Percentiles rank a stretch among this genome's conserved stretches.
Conservation (phyloP, 2,888 invertebrate species). For the Agonum fuliginosum region DNA sequence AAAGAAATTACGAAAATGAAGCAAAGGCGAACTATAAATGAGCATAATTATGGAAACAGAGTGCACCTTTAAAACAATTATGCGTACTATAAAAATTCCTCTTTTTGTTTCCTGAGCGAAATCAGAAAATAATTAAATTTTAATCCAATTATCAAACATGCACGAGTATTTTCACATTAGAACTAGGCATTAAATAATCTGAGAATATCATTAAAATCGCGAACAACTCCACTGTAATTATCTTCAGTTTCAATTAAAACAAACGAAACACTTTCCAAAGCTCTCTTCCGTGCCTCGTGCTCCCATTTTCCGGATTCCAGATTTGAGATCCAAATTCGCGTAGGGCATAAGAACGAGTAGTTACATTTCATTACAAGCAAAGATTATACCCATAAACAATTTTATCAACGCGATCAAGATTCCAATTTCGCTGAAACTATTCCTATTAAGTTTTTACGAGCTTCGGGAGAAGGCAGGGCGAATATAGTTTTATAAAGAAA, state of each 20-base stretch:
- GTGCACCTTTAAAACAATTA: too few species aligned
- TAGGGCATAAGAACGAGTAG: constrained; percentile 40
- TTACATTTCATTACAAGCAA: constrained; percentile 53
- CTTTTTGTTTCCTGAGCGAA: neutral
- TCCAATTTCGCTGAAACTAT: constrained; percentile 54
- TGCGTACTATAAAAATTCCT: neutral
- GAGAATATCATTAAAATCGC: constrained; percentile 41
- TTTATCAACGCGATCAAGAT: constrained; percentile 56
- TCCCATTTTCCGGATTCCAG: constrained; percentile 33
- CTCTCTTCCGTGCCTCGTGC: neutral
- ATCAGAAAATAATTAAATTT: constrained; percentile 39
- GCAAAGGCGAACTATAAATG: too few species aligned
- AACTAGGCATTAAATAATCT: constrained; percentile 20
- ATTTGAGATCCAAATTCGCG: neutral
- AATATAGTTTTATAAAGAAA: constrained; percentile 57
- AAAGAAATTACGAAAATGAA: too few species aligned
- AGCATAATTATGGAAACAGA: too few species aligned
- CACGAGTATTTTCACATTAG: constrained; percentile 19
- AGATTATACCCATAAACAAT: constrained; percentile 55
- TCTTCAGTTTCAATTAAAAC: constrained; percentile 42
- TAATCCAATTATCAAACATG: constrained; percentile 23
- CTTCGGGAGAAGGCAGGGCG: neutral
- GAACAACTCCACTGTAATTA: constrained; percentile 33
- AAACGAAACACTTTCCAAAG: constrained; percentile 38
- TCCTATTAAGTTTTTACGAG: constrained; percentile 56